Percentiles rank a stretch among this genome's conserved stretches.
phyloP scores from a whole-genome alignment of 2,888 invertebrate genomes.

The Acleris holmiana region DNA sequence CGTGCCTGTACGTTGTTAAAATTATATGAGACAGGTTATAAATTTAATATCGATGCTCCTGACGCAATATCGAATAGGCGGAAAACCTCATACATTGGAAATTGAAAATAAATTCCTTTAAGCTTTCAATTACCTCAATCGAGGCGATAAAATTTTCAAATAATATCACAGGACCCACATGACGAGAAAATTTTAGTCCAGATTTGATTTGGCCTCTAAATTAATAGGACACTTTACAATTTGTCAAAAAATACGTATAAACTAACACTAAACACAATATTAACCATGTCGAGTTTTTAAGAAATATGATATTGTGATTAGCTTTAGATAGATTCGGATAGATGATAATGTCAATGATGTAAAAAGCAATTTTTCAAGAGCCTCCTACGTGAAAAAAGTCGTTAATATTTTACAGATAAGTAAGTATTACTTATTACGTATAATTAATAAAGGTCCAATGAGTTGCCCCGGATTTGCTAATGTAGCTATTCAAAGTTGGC shows the following conservation, averaged over 20 bases:
- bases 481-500: slow-evolving; percentile 59
- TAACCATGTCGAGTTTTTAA: no score
- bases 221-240: no score
- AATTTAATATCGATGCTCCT: slow-evolving; percentile 54
- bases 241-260: no score
- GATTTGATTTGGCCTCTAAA: no score
- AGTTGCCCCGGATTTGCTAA: slow-evolving; percentile 47
- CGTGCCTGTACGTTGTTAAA: slow-evolving; percentile 40
- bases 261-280: no score
- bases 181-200: slow-evolving; percentile 8
- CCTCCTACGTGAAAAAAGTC: no score
- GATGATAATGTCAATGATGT: no score
- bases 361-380: no score
- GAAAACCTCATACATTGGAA: slow-evolving; percentile 74
- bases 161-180: slow-evolving; percentile 51
- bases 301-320: no score
- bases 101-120: slow-evolving; percentile 83
- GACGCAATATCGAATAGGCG: slow-evolving; percentile 63
- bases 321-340: no score
- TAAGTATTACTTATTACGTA: slow-evolving; percentile 51
- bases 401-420: no score
- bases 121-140: slow-evolving; percentile 82
- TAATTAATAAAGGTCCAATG: slow-evolving; percentile 43
- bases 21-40: slow-evolving; percentile 58
- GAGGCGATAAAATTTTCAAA: slow-evolving; percentile 70